Evolutionary conservation across 2,888 invertebrate species (phyloP).

Genomic region (Dasypolia templi): DNA sequence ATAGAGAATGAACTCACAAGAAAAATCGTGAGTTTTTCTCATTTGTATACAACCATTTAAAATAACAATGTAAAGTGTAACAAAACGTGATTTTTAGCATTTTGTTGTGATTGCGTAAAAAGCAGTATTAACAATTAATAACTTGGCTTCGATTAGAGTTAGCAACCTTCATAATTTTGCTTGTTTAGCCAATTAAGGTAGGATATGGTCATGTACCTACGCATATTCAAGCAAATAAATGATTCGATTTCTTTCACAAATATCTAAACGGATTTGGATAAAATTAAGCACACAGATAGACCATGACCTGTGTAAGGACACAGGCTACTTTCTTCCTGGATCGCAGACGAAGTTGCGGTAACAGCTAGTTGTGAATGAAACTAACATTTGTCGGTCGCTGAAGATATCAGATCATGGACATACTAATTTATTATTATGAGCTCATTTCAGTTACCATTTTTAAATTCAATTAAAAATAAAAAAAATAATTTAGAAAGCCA

Average conservation of each 20-base stretch:
- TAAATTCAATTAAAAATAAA: not conserved
- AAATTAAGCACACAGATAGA: too few relatives aligned
- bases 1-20: constrained; percentile 23
- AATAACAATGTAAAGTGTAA: constrained; percentile 23
- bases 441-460: not conserved
- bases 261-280: too few relatives aligned
- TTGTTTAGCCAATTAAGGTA: not conserved
- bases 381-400: not conserved
- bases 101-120: constrained; percentile 28
- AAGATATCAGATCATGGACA: not conserved
- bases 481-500: not conserved
- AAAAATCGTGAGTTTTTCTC: constrained; percentile 32
- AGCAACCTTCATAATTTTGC: too few relatives aligned
- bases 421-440: not conserved
- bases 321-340: too few relatives aligned
- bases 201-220: too few relatives aligned
- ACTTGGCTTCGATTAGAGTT: too few relatives aligned
- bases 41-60: constrained; percentile 18
- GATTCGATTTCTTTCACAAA: too few relatives aligned
- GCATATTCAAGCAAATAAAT: too few relatives aligned
- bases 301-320: too few relatives aligned
- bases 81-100: constrained; percentile 13
- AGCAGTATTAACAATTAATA: too few relatives aligned
- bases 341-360: too few relatives aligned
- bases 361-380: not conserved